phyloP scores from a whole-genome alignment of 2,888 invertebrate species.

The Euzetes globulus region DNA sequence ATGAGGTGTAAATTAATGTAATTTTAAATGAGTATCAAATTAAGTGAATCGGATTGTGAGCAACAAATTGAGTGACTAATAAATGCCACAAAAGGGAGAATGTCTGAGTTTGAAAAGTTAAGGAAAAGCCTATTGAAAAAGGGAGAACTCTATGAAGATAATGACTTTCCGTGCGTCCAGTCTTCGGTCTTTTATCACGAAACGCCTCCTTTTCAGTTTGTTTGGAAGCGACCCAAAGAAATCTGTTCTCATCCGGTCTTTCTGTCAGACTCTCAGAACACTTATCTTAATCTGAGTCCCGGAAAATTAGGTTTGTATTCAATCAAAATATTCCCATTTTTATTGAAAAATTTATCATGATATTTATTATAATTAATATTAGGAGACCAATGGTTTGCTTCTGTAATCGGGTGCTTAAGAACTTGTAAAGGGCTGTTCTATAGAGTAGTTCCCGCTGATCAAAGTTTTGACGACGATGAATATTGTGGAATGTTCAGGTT shows the following conservation, averaged over 20 bases:
- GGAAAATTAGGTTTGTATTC: constrained; percentile 69
- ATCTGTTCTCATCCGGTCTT: constrained; percentile 67
- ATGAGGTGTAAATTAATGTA: no score
- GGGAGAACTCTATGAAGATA: constrained; percentile 78
- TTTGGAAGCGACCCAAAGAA: constrained; percentile 81
- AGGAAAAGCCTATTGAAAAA: constrained; percentile 69
- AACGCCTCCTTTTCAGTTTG: constrained; percentile 84
- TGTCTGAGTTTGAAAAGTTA: constrained; percentile 74
- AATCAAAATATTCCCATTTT: constrained; percentile 45
- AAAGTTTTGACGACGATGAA: constrained; percentile 59
- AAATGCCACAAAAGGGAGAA: not conserved
- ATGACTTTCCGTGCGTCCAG: constrained; percentile 80
- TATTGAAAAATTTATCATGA: not conserved
- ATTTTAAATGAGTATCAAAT: not conserved
- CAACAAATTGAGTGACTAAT: not conserved
- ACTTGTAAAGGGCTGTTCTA: constrained; percentile 74
- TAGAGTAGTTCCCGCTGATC: constrained; percentile 82
- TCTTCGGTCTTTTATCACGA: constrained; percentile 86
- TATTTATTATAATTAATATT: constrained; percentile 45
- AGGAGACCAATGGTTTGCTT: constrained; percentile 75
- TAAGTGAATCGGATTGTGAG: not conserved
- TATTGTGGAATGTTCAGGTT: constrained; percentile 56
- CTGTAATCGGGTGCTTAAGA: constrained; percentile 68
- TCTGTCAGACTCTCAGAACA: constrained; percentile 66
- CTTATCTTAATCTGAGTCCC: constrained; percentile 68